Evolutionary conservation across 2,888 invertebrate species (phyloP), one percentile per base, ranked within the genome.

Genomic region (Plebejus melissa): DNA sequence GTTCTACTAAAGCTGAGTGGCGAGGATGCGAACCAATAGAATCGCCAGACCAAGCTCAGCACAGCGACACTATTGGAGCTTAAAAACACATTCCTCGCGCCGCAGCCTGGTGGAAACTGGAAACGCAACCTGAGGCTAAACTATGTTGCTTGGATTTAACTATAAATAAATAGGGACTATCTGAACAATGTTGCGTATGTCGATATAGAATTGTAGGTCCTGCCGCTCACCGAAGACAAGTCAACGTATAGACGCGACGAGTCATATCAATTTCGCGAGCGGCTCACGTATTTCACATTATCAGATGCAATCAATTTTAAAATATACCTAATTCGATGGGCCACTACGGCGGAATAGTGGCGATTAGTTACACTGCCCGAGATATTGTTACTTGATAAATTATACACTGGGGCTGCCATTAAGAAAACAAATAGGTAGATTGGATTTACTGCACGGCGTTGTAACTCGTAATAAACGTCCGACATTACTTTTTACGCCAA

Each of bases 261-360:
- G 32, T 65, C 65, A 36, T 65, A 65, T 65, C 32, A 65, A 36
- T 65, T 32, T 13, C 65, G 65, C 65, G 13, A 41, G n/a, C n/a
- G 16, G 11, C 70, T 5, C 70, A 41, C 70, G 70, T 70, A 70
- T 70, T 70, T 70, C 70, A 70, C 50, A 28, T 72, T 72, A 72
- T 72, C 72, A 54, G 50, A 72, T 54, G 72, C 50, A 11, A 72
- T 72, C 46, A 72, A 72, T 72, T 54, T 22, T 72, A 72, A 72
- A 72, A 72, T 54, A 13, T 46, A 41, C 46, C 41, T 46, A 46
- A 65, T 65, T 71, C 41, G 50, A 72, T 54, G 32, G 54, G 22
- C 46, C 32, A 28, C 50, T 50, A 72, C 69, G 22, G 65, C 32
- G 65, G 32, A 65, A 65, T 65, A 32, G 65, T 65, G 32, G 4